Evolutionary conservation across 2,797 vertebrate genomes (phyloP).

Genomic region (Morus bassanus): DNA sequence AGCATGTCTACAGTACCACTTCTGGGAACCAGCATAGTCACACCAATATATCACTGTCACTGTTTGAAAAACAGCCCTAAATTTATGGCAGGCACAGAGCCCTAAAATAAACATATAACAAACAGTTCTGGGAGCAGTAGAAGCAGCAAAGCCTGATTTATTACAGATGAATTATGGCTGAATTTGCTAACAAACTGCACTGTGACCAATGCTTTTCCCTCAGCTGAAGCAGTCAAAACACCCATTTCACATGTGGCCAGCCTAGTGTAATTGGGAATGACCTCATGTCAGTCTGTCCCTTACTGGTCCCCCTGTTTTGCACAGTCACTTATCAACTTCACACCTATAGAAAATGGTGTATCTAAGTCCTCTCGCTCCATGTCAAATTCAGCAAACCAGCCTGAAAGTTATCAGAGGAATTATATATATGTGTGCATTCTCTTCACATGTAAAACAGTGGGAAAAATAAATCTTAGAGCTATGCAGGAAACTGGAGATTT

Average conservation of each 20-base stretch:
- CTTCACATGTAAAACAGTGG: background rate
- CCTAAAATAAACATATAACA: constrained; percentile 31
- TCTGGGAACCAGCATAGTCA: background rate
- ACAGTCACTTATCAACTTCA: background rate
- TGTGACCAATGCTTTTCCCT: background rate
- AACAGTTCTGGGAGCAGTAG: background rate
- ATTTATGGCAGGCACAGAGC: constrained; percentile 26
- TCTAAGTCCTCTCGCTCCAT: background rate
- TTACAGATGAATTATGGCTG: background rate
- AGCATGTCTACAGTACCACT: background rate
- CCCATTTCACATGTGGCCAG: background rate
- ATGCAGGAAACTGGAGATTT: background rate
- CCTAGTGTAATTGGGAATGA: background rate
- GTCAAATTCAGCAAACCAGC: background rate
- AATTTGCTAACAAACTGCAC: constrained; percentile 21
- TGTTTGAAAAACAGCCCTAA: constrained; percentile 1
- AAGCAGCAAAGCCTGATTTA: constrained; percentile 17
- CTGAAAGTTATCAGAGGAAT: background rate
- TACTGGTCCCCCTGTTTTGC: background rate
- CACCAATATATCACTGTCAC: background rate
- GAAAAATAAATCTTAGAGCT: background rate
- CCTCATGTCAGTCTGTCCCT: background rate
- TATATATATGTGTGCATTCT: background rate
- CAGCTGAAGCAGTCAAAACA: background rate
- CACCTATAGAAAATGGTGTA: background rate